Conservation (phyloP, 2,113 vertebrate species). For the Mellivora capensis region DNA sequence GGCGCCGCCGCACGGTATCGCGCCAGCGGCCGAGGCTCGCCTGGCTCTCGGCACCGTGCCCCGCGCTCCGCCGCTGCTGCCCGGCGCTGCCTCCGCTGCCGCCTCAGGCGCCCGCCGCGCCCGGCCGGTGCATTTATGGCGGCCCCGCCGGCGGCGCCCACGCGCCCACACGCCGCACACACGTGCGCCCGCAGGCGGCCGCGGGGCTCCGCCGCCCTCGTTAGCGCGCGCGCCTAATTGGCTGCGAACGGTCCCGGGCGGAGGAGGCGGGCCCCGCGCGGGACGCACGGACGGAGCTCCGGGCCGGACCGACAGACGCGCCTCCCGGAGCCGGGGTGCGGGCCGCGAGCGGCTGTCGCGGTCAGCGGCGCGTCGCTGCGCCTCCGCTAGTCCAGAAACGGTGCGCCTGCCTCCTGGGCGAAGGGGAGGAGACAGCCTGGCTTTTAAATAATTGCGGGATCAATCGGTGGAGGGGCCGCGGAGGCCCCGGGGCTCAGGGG, state of each 20-base stretch:
- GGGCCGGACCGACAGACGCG: slow-evolving; percentile 43
- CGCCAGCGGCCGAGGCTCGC: background rate
- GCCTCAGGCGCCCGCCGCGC: slow-evolving; percentile 56
- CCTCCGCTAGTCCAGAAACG: slow-evolving; percentile 85
- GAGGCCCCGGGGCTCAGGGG: background rate
- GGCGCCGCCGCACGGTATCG: background rate
- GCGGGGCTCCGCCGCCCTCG: slow-evolving; percentile 85
- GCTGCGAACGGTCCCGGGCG: slow-evolving; percentile 89
- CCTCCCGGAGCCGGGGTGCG: slow-evolving; percentile 68
- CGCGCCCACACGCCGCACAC: slow-evolving; percentile 62
- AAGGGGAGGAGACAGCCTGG: slow-evolving; percentile 80
- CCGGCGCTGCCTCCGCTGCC: background rate
- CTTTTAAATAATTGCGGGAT: slow-evolving; percentile 84
- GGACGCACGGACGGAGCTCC: slow-evolving; percentile 48
- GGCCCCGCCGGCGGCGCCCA: slow-evolving; percentile 65
- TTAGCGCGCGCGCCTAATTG: slow-evolving; percentile 89
- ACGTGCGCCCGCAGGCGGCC: slow-evolving; percentile 67
- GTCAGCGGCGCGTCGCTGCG: slow-evolving; percentile 81
- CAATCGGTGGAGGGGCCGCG: slow-evolving; percentile 14
- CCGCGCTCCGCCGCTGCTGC: background rate
- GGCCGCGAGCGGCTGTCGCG: slow-evolving; percentile 79
- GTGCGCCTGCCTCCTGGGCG: slow-evolving; percentile 87
- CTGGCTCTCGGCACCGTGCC: background rate
- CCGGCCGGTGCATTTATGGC: slow-evolving; percentile 72
- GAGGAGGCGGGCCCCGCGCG: slow-evolving; percentile 76